phyloP scores from a whole-genome alignment of 2,797 vertebrate genomes.

The Mycteria americana region DNA sequence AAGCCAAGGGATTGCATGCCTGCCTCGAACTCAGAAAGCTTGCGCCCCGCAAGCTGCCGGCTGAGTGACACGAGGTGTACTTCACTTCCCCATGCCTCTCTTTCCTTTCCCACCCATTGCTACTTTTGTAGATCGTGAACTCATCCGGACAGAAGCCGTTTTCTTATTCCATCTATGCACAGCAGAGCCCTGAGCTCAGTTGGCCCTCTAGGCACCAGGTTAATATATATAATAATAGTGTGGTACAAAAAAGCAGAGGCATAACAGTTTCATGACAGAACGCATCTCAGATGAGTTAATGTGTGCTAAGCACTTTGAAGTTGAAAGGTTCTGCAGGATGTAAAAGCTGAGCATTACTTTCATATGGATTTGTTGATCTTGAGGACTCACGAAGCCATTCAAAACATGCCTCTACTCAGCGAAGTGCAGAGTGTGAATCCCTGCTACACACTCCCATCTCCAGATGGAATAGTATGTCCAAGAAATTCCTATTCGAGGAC shows the following conservation, averaged over 20 bases:
- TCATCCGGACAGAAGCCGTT: background rate
- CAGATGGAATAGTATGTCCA: background rate
- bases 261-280: constrained; percentile 53
- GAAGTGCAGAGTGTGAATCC: background rate
- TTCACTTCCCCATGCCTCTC: background rate
- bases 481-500: constrained; percentile 26
- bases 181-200: constrained; percentile 4
- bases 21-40: background rate
- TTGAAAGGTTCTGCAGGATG: background rate
- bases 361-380: constrained; percentile 31
- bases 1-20: background rate
- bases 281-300: constrained; percentile 52
- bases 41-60: rapidly evolving
- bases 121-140: background rate
- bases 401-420: background rate
- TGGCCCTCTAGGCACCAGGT: constrained; percentile 38
- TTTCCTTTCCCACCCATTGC: background rate
- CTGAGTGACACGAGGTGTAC: rapidly evolving
- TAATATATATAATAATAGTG: constrained; percentile 40
- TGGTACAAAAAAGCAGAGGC: constrained; percentile 23
- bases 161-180: background rate
- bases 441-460: background rate
- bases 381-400: background rate
- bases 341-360: constrained; percentile 37
- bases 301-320: constrained; percentile 51